Evolutionary conservation across 2,888 invertebrate genomes (phyloP), one percentile per base, ranked within the genome.

Genomic region (Orgyia antiqua): DNA sequence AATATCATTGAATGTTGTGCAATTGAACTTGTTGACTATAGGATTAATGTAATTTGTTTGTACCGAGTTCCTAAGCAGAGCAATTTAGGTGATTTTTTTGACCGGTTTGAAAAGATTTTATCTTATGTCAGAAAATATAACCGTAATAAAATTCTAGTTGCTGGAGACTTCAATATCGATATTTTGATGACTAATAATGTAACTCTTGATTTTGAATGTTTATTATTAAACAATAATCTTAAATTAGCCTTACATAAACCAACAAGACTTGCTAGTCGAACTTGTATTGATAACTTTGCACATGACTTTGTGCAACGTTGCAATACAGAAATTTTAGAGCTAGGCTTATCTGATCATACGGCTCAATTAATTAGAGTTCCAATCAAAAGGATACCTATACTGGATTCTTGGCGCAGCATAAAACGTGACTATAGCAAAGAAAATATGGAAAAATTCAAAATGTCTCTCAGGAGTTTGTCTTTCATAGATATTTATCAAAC

Each of bases 1-100:
- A 17, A 17, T 19, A 12, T 12, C 7, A 7, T 27, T 8, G 19
- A 27, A 8, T 27, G 27, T 9, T 27, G 27, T 19, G 27, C 27
- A 9, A 10, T 26, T 1, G 17, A 26, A 5, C 2, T 26, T 17
- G 7, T 6, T 7, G 2, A 10, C 3, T 18, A 13, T 26, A 26
- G 18, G 3, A 17, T 26, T 23, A 23, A 10, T 4, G 13, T 24
- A 3, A 24, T 24, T 7, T 24, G 24, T 13, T 2, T 24, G 8
- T 24, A 24, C 10, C 3, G 24, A 24, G 13, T 24, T 8, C 24
- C 24, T 12, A 24, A 6, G 7, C 2, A 6, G 13, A 8, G 13
- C 13, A 24, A 24, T 13, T 12, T 10, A 2, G 13, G n/a, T 4
- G n/a, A 5, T 2, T 24, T 24, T 12, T 23, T 10, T 23, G 23